A percentile compares a stretch with the other conserved stretches of the same genome.
Evolutionary conservation across 2,888 invertebrate species (phyloP).

Genomic region (Nephrotoma appendiculata): DNA sequence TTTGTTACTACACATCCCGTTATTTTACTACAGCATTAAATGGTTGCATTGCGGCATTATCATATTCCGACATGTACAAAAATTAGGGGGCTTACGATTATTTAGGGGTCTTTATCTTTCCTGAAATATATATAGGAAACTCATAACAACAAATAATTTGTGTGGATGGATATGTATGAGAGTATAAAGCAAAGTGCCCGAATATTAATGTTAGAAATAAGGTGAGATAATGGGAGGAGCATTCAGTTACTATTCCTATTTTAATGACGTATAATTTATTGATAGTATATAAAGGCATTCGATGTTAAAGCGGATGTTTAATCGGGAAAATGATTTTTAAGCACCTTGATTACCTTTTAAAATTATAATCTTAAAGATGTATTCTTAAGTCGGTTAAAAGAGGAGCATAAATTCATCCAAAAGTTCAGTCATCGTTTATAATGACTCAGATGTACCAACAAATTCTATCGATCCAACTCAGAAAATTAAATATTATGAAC

Average conservation of each 20-base stretch:
- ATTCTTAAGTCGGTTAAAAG: too few relatives aligned
- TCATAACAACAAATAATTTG: neutral
- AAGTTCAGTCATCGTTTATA: too few relatives aligned
- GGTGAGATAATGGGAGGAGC: neutral
- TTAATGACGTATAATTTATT: neutral
- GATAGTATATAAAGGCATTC: neutral
- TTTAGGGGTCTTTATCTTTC: neutral
- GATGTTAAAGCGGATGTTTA: too few relatives aligned
- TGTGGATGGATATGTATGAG: too few relatives aligned
- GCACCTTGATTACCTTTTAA: too few relatives aligned
- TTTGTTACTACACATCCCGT: neutral
- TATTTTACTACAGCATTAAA: neutral
- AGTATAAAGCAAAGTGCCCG: neutral
- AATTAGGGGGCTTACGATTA: neutral
- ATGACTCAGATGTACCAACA: too few relatives aligned
- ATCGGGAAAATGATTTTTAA: too few relatives aligned
- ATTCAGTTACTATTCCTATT: neutral
- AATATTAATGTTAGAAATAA: neutral
- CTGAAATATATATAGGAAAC: neutral
- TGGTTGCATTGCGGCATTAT: neutral
- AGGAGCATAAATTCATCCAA: too few relatives aligned
- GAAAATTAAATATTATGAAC: too few relatives aligned
- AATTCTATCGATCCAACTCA: too few relatives aligned
- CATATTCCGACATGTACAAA: neutral
- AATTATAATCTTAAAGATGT: too few relatives aligned